Percentiles rank a stretch among this genome's conserved stretches.
Evolutionary conservation across 2,888 invertebrate species (phyloP).

Genomic region (Siphlonurus alternatus): DNA sequence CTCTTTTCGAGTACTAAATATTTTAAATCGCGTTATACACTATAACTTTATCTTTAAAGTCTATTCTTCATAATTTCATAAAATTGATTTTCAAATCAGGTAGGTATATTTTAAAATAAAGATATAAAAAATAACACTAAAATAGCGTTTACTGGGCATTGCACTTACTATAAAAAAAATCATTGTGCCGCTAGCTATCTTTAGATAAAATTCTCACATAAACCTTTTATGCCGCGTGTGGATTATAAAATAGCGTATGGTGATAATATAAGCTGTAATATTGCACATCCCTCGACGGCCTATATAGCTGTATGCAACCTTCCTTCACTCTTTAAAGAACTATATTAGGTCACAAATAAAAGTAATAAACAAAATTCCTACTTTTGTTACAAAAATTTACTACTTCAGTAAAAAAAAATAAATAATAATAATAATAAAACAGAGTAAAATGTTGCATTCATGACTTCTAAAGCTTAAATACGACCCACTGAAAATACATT

Average conservation of each 20-base stretch:
- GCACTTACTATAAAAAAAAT: not conserved
- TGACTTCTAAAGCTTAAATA: too few species aligned
- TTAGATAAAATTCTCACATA: not conserved
- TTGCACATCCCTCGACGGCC: not conserved
- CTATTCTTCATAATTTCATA: too few species aligned
- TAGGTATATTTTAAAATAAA: not conserved
- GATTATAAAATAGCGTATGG: not conserved
- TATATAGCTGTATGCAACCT: not conserved
- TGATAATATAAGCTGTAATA: not conserved
- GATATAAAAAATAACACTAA: not conserved
- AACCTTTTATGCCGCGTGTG: not conserved
- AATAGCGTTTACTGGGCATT: not conserved
- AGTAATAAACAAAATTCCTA: not conserved
- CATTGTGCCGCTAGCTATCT: not conserved
- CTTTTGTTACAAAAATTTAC: not conserved
- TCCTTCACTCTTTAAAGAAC: not conserved
- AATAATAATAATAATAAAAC: too few species aligned
- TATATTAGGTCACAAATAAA: too few species aligned
- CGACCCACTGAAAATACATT: too few species aligned
- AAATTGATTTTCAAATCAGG: not conserved
- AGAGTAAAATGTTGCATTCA: too few species aligned
- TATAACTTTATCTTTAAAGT: too few species aligned
- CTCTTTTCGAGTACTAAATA: too few species aligned
- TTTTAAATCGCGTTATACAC: too few species aligned
- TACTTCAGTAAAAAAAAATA: not conserved